A percentile compares a stretch with the other conserved stretches of the same genome.
phyloP scores from a whole-genome alignment of 2,113 vertebrate genomes.

The rabbit (Oryctolagus cuniculus) region mOryCun1.1 NC_091438.1:13751001-13751500 shows the following conservation, averaged over 20 bases:
- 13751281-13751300: slow-evolving; percentile 53
- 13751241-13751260: slow-evolving; percentile 76
- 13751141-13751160: slow-evolving; percentile 77
- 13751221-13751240: slow-evolving; percentile 77
- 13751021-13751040: no score
- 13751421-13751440: slow-evolving; percentile 29
- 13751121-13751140: slow-evolving; percentile 90
- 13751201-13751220: slow-evolving; percentile 81
- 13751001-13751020: no score
- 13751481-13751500: neutral
- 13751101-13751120: slow-evolving; percentile 78
- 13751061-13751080: no score
- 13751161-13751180: no score
- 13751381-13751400: slow-evolving; percentile 74
- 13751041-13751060: no score
- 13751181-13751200: slow-evolving; percentile 82
- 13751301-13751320: slow-evolving; percentile 75
- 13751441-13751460: neutral
- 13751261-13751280: slow-evolving; percentile 52
- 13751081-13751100: no score
- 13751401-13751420: neutral
- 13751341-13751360: slow-evolving; percentile 63
- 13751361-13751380: slow-evolving; percentile 71
- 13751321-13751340: slow-evolving; percentile 73
- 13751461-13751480: neutral